Evolutionary conservation across 1,140 invertebrate species (phyloP).

Genomic region (Oedothorax gibbosus): DNA sequence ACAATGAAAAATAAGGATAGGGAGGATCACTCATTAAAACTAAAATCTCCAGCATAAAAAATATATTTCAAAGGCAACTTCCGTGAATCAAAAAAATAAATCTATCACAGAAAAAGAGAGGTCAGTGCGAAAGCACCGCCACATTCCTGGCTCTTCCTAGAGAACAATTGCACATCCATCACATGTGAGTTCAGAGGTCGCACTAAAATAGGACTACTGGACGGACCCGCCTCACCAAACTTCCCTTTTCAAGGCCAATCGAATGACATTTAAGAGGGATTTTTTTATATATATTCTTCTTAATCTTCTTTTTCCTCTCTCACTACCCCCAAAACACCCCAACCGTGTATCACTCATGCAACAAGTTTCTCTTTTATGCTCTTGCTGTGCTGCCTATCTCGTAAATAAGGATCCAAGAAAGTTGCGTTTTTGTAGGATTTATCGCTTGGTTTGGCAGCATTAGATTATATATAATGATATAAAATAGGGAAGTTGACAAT

Average conservation of each 20-base stretch:
- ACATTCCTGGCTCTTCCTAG: background rate
- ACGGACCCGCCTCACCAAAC: background rate
- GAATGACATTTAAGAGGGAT: background rate
- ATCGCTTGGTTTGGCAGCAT: background rate
- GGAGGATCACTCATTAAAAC: no score
- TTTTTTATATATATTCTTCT: no score
- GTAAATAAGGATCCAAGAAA: background rate
- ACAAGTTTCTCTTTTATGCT: slow-evolving; percentile 26
- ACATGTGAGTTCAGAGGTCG: background rate
- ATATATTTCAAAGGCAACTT: no score
- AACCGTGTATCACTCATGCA: slow-evolving; percentile 26
- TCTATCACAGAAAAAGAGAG: no score
- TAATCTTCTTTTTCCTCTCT: background rate
- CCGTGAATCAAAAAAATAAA: no score
- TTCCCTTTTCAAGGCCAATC: background rate
- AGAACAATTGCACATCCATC: background rate
- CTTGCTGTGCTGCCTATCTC: background rate
- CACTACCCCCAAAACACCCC: background rate
- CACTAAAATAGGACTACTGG: background rate
- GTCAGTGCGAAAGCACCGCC: background rate
- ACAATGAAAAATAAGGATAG: no score
- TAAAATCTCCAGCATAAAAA: no score
- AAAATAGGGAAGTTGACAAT: no score
- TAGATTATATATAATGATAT: no score
- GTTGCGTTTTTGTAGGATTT: background rate